phyloP scores from a whole-genome alignment of 2,888 invertebrate species.

The Macrosiphum euphorbiae region DNA sequence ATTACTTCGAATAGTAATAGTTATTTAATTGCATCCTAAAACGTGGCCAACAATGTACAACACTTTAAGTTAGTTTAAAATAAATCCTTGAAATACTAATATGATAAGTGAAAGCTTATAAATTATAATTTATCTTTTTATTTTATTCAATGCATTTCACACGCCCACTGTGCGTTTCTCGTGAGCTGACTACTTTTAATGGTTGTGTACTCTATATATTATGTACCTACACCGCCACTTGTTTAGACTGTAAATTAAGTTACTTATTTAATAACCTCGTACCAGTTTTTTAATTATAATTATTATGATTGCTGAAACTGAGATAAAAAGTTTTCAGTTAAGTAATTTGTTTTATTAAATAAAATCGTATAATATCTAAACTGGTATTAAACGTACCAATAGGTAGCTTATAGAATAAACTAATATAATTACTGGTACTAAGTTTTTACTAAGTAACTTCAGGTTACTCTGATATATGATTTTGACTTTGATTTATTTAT shows the following conservation, averaged over 20 bases:
- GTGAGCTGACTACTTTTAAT: slow-evolving; percentile 35
- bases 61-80: slow-evolving; percentile 24
- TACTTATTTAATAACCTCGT: slow-evolving; percentile 58
- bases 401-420: background rate
- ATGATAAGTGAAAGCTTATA: slow-evolving; percentile 49
- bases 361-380: background rate
- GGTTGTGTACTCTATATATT: background rate
- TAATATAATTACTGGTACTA: background rate
- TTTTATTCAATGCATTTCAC: slow-evolving; percentile 49
- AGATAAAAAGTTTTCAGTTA: background rate
- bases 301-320: slow-evolving; percentile 22
- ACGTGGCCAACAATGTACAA: background rate
- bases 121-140: slow-evolving; percentile 47
- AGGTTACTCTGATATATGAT: background rate
- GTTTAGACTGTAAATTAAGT: slow-evolving; percentile 19
- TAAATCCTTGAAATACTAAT: slow-evolving; percentile 48
- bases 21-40: slow-evolving; percentile 24
- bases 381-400: background rate
- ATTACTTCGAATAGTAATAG: background rate
- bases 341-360: slow-evolving; percentile 2
- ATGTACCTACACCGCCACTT: slow-evolving; percentile 13
- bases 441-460: background rate
- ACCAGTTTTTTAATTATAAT: slow-evolving; percentile 53
- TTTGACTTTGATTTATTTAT: background rate
- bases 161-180: slow-evolving; percentile 48